Percentiles rank a stretch among this genome's conserved stretches.
Evolutionary conservation across 2,888 invertebrate genomes (phyloP).

Genomic region (Nebria salina): DNA sequence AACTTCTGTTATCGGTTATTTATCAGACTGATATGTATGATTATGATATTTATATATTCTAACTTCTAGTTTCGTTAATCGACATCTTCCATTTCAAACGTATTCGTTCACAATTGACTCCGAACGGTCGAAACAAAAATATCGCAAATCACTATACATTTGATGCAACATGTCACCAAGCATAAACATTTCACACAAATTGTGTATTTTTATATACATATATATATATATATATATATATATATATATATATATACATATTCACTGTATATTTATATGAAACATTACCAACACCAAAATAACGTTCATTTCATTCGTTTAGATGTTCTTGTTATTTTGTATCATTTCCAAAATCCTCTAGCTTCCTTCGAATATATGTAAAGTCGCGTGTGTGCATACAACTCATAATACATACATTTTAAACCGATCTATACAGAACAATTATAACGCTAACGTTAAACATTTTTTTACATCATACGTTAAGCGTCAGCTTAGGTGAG

Average conservation of each 20-base stretch:
- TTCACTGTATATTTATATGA: neutral
- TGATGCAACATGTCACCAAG: too few relatives aligned
- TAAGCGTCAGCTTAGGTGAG: too few relatives aligned
- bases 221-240: neutral
- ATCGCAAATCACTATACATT: neutral
- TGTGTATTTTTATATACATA: neutral
- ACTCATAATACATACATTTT: too few relatives aligned
- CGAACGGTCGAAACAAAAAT: neutral
- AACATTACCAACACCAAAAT: neutral
- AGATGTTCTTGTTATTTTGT: neutral
- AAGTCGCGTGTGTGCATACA: neutral
- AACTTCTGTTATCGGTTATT: conserved; percentile 14
- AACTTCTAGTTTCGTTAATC: conserved; percentile 25
- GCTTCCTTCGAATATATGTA: neutral
- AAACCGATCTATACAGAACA: too few relatives aligned
- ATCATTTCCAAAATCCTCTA: neutral
- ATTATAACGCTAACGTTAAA: too few relatives aligned
- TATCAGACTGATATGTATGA: neutral
- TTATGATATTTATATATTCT: neutral
- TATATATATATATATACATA: neutral
- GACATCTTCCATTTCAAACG: conserved; percentile 45
- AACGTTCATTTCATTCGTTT: neutral
- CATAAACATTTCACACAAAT: neutral
- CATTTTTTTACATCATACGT: too few relatives aligned
- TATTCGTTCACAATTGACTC: conserved; percentile 25